Evolutionary conservation across 2,113 vertebrate genomes (phyloP), one percentile per base, ranked within the genome.

Genomic region (Stomatorhinus ivindoensis): DNA sequence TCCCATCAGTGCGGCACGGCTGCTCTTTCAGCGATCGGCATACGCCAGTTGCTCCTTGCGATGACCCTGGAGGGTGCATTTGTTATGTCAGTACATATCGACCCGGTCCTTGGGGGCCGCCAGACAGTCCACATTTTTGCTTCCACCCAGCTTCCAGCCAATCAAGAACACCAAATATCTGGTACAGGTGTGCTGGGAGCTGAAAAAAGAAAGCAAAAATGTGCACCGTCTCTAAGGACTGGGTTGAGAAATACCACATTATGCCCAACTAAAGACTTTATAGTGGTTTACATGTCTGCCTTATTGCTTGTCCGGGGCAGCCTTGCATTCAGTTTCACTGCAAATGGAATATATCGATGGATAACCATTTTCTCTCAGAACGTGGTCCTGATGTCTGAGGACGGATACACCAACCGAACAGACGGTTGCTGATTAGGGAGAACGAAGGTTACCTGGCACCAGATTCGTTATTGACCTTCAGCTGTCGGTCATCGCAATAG

Each of bases 401-500:
- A 51, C 11, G 13, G 85, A 87, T 13, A 11, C 1, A 4, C 4
- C 19, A 21, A 19, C 24, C 13, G 24, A 4, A 39, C 55, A 31
- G 85, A 86, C 9, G 27, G 82, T 13, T n/a, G 42, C 82, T n/a
- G 84, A 61, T 69, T 31, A n/a, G 88, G 69, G 87, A 89, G 89
- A 90, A 91, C 91, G 21, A n/a, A 93, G 93, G 93, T 92, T 91
- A 94, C 93, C 92, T 61, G 88, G 93, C 92, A 94, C 94, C 50
- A 92, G 93, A 93, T 92, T 89, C 91, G 86, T 90, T 93, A 91
- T 93, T 94, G 92, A 94, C 90, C 91, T 93, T 94, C 92, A 92
- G 88, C 92, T 93, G 94, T 94, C 92, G 93, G 93, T 95, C 94
- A 94, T 93, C 91, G 89, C 84, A 89, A 89, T 90, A 90, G 89